Conservation (phyloP, 2,113 vertebrate genomes). For the Chelonoidis abingdonii region DNA sequence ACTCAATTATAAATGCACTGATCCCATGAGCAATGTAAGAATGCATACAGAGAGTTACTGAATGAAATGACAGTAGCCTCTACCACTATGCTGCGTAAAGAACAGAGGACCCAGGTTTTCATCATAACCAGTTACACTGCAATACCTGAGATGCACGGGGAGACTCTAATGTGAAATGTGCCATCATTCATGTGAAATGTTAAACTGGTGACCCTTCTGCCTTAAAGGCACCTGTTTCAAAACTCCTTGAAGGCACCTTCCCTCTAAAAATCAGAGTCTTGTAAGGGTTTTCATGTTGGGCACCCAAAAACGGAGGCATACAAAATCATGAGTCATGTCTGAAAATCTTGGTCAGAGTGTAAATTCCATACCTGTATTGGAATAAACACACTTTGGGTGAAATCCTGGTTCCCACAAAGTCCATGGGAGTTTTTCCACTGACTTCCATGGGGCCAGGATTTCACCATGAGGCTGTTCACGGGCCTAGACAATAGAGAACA, state of each 20-base stretch:
- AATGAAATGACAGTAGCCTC: slow-evolving; percentile 1
- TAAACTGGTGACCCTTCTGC: not conserved
- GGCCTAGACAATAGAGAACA: not conserved
- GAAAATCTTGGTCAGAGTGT: not conserved
- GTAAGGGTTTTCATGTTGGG: not conserved
- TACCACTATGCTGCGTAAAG: not conserved
- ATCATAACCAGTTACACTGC: not conserved
- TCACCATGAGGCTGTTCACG: not conserved
- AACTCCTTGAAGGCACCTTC: not conserved
- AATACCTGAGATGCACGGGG: not conserved
- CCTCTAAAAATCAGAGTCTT: not conserved
- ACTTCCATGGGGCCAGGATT: not conserved
- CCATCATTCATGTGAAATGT: not conserved
- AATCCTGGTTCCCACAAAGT: not conserved
- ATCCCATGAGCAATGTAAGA: slow-evolving; percentile 8
- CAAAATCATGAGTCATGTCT: not conserved
- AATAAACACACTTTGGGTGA: not conserved
- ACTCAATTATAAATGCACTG: slow-evolving; percentile 45
- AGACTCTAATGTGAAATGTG: too few species aligned
- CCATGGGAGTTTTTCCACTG: not conserved
- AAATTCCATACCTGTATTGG: not conserved
- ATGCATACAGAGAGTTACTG: not conserved
- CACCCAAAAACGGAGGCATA: not conserved
- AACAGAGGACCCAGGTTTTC: not conserved
- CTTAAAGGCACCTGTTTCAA: not conserved